Base-by-base conservation (phyloP, 1,140 invertebrate genomes). In the Oncopeltus fasciatus region DNA sequence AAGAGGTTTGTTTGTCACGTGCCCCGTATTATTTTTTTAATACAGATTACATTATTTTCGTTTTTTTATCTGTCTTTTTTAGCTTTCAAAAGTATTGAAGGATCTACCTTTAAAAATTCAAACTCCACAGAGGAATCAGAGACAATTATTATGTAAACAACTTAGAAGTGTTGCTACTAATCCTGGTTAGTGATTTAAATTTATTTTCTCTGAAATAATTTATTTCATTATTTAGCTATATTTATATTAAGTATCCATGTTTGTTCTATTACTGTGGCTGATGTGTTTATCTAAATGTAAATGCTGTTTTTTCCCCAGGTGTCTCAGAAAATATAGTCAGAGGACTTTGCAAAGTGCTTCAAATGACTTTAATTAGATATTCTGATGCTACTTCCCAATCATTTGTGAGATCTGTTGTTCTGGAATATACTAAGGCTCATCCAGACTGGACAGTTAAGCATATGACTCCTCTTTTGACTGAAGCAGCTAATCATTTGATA, bases 61-160 rank as follows among this genome's bases (percentile, higher is more conserved):
- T 38, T 38, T 27, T 47, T 29, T 18, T 59, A 43, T 43, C 16
- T 64, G 16, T 62, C 49, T 9, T 65, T 76, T 71, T 18, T 72
- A 88, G 84, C 73, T 85, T 66, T 72, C 83, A 59, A 86, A 82
- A 74, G 83, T 81, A 67, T 75, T 91, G 65, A 88, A 87, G 70
- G 86, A 88, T 78, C 78, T 92, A 73, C 85, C 87, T 26, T 81
- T 82, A 72, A 83, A 83, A 73, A 80, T 91, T 65, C 83, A 89
- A 72, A 85, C 83, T 67, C 79, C 86, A 47, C 86, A 86, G 72
- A 77, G 84, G 63, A 86, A 83, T 67, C 85, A 87, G 67, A 80
- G 88, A 67, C 81, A 81, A 66, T 72, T 80, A 69, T 76, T 88
- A 65, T 74, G 90, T 66, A 71, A 84, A 68, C 82, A 86, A 78